Evolutionary conservation across 1,140 invertebrate species (phyloP), one percentile per base, ranked within the genome.

Genomic region (Rhopalosiphum padi): DNA sequence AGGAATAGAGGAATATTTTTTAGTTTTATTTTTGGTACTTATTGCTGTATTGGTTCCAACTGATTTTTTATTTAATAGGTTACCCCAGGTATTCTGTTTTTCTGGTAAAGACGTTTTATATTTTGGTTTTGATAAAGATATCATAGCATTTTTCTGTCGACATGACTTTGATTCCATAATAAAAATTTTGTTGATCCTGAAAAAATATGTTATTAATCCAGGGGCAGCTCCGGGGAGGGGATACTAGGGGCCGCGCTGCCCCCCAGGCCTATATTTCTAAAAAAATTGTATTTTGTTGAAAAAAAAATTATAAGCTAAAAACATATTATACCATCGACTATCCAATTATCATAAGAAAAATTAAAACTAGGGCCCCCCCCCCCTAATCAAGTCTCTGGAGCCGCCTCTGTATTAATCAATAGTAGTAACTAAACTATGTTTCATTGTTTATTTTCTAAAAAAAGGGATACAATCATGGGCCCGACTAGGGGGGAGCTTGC

Each of bases 11-110:
- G 82, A 60, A 43, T n/a, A 41, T 55, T 83, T 37, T 37, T 43
- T 85, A 85, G 46, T 3, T 53, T 93, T 93, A 21, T 41, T 85
- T n/a, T 85, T 93, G 4, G 37, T 30, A 41, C 5, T 8, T 41
- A 53, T 55, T 9, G 0, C 15, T 55, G 82, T 85, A 68, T 85
- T 93, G 41, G 68, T 86, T 41, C 23, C 37, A 0, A 25, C 37
- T 55, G 48, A 55, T 55, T 93, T 93, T 53, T 86, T 93, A 41
- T 93, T 83, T 85, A 93, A 43, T 86, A 93, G 18, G 22, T 93
- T 93, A 93, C 91, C 55, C 91, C 91, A 93, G 5, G 91, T 93
- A 43, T 86, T 86, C 3, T 93, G 60, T 93, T 93, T 93, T 43
- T 93, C n/a, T 18, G 15, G 21, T 51, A 41, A n/a, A 30, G 8